Percentiles rank a stretch among this genome's conserved stretches.
Conservation (phyloP, 92 coral and sea anemone species). For the Palythoa grandiflora region DNA sequence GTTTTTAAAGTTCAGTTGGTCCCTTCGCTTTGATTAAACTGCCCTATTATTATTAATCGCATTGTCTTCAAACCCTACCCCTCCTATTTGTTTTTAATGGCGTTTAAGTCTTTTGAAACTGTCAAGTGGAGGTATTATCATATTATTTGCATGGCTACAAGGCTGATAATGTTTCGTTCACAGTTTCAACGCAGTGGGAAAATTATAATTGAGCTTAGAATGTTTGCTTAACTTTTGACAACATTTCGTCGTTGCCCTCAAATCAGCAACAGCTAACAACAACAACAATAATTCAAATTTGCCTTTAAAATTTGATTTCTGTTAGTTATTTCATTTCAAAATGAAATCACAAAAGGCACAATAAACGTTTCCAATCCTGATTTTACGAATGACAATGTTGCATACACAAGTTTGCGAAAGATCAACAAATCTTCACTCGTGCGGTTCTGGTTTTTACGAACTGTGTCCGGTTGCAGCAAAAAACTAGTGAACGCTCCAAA, state of each 20-base stretch:
- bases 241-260: not conserved
- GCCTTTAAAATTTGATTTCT: not conserved
- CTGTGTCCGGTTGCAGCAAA: no score
- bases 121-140: conserved; percentile 26
- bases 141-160: conserved; percentile 12
- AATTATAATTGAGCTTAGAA: not conserved
- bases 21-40: conserved; percentile 1
- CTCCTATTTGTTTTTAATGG: conserved; percentile 31
- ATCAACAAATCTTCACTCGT: no score
- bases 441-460: no score
- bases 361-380: not conserved
- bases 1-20: conserved; percentile 7
- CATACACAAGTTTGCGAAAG: no score
- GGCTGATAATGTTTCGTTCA: not conserved
- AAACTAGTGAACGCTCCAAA: no score
- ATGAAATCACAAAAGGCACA: not conserved
- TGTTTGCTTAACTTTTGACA: not conserved
- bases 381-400: no score
- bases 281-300: not conserved
- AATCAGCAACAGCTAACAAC: not conserved
- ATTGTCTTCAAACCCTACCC: conserved; percentile 16
- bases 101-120: conserved; percentile 12
- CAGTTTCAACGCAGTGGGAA: not conserved
- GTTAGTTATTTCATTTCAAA: not conserved
- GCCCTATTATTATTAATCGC: conserved; percentile 7